phyloP scores from a whole-genome alignment of 2,888 invertebrate genomes.

The Drosophila gaucha region DNA sequence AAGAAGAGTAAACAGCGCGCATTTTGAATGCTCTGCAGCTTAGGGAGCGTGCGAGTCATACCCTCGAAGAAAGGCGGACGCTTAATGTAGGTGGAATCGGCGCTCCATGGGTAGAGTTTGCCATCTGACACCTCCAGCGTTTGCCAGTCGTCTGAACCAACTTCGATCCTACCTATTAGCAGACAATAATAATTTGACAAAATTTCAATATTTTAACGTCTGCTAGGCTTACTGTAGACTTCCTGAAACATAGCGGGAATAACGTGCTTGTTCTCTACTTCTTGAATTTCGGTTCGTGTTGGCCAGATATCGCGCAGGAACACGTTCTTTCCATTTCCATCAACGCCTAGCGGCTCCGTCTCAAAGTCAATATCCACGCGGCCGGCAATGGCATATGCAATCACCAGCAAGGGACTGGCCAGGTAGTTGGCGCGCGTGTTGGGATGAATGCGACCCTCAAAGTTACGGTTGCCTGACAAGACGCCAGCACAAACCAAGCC shows the following conservation, averaged over 20 bases:
- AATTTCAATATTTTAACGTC: background rate
- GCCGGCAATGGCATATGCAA: conserved; percentile 98
- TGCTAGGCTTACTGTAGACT: conserved; percentile 84
- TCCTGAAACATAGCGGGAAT: conserved; percentile 99
- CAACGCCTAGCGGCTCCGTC: conserved; percentile 90
- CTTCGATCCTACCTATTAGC: conserved; percentile 90
- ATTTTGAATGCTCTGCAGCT: conserved; percentile 87
- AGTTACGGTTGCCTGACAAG: conserved; percentile 98
- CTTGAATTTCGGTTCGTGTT: conserved; percentile 93
- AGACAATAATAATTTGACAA: background rate
- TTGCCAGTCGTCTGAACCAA: conserved; percentile 95
- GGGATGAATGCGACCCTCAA: conserved; percentile 99
- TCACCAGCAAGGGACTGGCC: conserved; percentile 98
- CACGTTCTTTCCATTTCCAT: conserved; percentile 90
- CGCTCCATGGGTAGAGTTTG: conserved; percentile 96
- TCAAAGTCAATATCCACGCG: conserved; percentile 98
- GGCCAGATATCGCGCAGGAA: conserved; percentile 98
- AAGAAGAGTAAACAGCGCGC: conserved; percentile 94
- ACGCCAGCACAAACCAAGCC: conserved; percentile 98
- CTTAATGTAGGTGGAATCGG: conserved; percentile 96
- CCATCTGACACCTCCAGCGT: conserved; percentile 91
- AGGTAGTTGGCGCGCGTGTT: conserved; percentile 98
- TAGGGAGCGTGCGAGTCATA: conserved; percentile 88
- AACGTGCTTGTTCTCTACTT: conserved; percentile 93
- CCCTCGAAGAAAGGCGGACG: conserved; percentile 97